phyloP scores from a whole-genome alignment of 1,140 invertebrate genomes.

The Halesus radiatus region DNA sequence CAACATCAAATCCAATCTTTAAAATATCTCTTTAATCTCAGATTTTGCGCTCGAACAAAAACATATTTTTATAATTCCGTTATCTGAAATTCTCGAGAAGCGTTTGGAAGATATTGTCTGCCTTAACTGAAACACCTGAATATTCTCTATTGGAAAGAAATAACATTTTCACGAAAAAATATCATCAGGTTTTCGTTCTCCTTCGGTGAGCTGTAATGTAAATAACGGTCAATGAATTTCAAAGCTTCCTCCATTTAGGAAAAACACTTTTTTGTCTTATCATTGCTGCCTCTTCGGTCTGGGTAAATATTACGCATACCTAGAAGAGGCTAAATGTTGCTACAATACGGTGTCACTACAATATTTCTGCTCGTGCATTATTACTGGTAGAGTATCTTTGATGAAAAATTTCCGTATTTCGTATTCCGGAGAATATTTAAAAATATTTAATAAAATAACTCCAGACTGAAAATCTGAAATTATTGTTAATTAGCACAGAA shows the following conservation, averaged over 20 bases:
- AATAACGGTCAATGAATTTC: conserved; percentile 7
- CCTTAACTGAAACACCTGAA: background rate
- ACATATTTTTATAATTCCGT: too few species aligned
- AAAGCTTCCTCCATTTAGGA: background rate
- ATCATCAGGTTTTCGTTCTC: background rate
- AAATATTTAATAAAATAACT: background rate
- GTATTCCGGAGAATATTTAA: background rate
- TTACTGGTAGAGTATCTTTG: background rate
- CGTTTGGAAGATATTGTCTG: too few species aligned
- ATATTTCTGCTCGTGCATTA: background rate
- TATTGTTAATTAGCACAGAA: background rate
- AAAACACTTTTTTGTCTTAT: conserved; percentile 10
- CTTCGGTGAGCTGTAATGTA: background rate
- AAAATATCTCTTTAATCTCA: too few species aligned
- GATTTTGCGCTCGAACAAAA: too few species aligned
- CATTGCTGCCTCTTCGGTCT: background rate
- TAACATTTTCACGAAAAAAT: background rate
- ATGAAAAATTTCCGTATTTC: too few species aligned
- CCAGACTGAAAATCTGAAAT: background rate
- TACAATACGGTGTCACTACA: background rate
- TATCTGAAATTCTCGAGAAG: too few species aligned
- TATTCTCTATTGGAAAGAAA: background rate
- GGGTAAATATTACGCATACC: background rate
- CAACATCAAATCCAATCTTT: too few species aligned
- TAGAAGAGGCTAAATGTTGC: background rate